Base-by-base conservation (phyloP, 1,140 invertebrate species). In the Neodiprion virginianus region DNA sequence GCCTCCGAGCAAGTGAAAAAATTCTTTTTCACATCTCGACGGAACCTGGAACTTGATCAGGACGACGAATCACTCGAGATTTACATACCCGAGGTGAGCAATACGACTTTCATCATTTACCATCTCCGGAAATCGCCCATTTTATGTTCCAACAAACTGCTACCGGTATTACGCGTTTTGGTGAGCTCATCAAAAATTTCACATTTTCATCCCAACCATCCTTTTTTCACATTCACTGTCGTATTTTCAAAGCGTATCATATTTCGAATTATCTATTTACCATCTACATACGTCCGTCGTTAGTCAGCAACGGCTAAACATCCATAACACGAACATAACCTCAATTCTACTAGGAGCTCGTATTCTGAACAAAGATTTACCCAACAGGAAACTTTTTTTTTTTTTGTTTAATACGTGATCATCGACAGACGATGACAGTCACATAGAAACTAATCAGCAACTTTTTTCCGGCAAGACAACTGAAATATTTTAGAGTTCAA, bases 21-120 rank as follows among this genome's bases (percentile, higher is more conserved):
- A 84, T 95, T 95, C 88, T 90, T 94, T 78, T 95, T 95, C 87
- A 92, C 91, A 67, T 93, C 93, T 48, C 92, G 91, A 81, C 90
- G 89, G 80, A 85, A 85, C 71, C 85, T 76, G 79, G 91, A 90
- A 84, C 89, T 88, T 47, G 89, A 90, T 80, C 88, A 88, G 76
- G 85, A 90, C 82, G 88, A 91, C 84, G 93, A 94, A 82, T 90
- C 90, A 78, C 85, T 96, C 74, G 94, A 95, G 87, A 91, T 96
- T 72, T 91, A 93, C 74, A 95, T 96, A 81, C 94, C 94, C 1
- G 94, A 94, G 90, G 92, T 93, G 88, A 79, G 75, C 28, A 67
- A n/a, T 61, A 69, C 67, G 67, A 48, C 69, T 48, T 17, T 17
- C 11, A 12, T 14, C 53, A 12, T 61, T 61, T 17, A 17, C 53